Evolutionary conservation across 2,113 vertebrate genomes (phyloP), one percentile per base, ranked within the genome.

Genomic region (Cebidichthys violaceus): DNA sequence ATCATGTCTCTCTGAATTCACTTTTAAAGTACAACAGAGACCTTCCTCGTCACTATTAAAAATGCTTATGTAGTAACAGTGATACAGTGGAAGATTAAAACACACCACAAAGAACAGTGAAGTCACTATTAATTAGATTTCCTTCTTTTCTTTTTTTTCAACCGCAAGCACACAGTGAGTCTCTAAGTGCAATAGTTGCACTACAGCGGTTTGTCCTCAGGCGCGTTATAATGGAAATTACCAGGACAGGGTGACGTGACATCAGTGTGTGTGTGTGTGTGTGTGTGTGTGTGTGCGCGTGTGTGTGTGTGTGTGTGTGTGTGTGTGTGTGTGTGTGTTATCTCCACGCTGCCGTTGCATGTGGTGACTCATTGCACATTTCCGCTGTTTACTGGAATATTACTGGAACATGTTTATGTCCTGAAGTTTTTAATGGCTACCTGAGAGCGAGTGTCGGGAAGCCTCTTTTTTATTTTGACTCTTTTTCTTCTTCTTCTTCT

Each of bases 301-400:
- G 61, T 64, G 5, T 77, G 60, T 74, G 69, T 45, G 35, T 50
- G 55, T 87, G 66, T 80, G 72, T 70, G 66, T 81, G 33, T 67
- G 64, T 79, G 77, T 75, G 77, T 72, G n/a, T 77, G 67, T 96
- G 94, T 94, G 94, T 75, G 75, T 75, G 77, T 83, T 91, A 85
- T 89, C 82, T 85, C 71, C 55, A 29, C 52, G 15, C 39, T 57
- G 61, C 84, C 74, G 73, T 78, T 85, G 82, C 70, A 80, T 60
- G 60, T 17, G n/a, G 77, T 92, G 90, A 94, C 79, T 93, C 90
- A 93, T 8, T 3, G 43, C 84, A 90, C 62, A 39, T 89, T 93
- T 92, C 84, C 81, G 74, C 87, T 92, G 86, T 93, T 94, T 90
- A 92, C 90, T 85, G 85, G 90, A 91, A 92, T 82, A 85, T 89